Evolutionary conservation across 2,113 vertebrate genomes (phyloP).

Genomic region (Microtus pennsylvanicus): DNA sequence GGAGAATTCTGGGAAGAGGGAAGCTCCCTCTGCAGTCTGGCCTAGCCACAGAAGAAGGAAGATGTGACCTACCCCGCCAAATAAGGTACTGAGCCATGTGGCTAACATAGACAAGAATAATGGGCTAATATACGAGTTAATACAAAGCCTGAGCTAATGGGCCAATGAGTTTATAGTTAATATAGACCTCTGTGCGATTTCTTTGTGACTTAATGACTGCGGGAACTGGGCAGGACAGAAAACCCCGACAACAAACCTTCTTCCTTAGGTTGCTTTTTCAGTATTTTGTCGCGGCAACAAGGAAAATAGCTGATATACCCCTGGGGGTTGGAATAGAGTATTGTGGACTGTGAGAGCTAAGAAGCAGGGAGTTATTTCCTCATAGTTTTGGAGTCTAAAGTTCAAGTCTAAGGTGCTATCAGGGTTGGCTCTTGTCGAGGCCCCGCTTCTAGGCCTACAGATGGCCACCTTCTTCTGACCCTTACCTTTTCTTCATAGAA

Average conservation of each 20-base stretch:
- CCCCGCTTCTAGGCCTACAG: not conserved
- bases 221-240: no score
- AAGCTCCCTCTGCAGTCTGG: no score
- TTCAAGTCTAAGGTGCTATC: not conserved
- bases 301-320: not conserved
- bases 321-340: fast-evolving
- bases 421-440: not conserved
- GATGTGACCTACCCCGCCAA: no score
- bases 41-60: no score
- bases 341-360: not conserved
- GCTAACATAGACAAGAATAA: no score
- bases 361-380: not conserved
- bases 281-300: not conserved
- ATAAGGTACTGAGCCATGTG: no score
- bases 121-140: no score
- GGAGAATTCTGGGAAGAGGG: no score
- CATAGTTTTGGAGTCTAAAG: not conserved
- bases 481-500: not conserved
- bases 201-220: no score
- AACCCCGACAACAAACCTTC: not conserved
- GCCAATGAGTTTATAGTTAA: no score
- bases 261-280: not conserved
- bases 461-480: not conserved
- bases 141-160: no score
- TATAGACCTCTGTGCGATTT: no score